Evolutionary conservation across 1,140 invertebrate species (phyloP).

Genomic region (Ceratina calcarata): DNA sequence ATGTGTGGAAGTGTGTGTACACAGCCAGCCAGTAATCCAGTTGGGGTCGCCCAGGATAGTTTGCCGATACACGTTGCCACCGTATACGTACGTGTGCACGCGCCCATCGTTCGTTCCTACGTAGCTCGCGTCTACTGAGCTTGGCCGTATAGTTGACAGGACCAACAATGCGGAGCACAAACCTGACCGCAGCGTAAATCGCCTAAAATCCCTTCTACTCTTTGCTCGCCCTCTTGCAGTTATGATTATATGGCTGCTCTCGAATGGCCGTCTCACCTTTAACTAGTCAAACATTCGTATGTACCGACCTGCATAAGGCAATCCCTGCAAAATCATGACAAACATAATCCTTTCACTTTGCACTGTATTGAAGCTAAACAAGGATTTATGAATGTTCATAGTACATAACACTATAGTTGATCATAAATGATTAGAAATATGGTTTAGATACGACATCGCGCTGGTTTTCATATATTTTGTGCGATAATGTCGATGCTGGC

Average conservation of each 20-base stretch:
- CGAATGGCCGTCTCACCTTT: background rate
- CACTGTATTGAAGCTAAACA: too few relatives aligned
- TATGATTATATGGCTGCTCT: background rate
- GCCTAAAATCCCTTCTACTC: constrained; percentile 59
- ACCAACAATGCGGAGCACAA: constrained; percentile 64
- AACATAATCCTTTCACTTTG: too few relatives aligned
- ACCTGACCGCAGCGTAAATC: constrained; percentile 67
- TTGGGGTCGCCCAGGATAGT: constrained; percentile 63
- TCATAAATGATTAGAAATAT: too few relatives aligned
- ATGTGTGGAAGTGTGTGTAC: constrained; percentile 45
- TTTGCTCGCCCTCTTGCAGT: background rate
- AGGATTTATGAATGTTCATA: too few relatives aligned
- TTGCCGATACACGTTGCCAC: constrained; percentile 50
- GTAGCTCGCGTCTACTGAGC: constrained; percentile 32
- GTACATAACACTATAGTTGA: too few relatives aligned
- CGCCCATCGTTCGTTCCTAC: constrained; percentile 11
- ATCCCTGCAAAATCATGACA: too few relatives aligned
- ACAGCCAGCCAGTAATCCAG: constrained; percentile 65
- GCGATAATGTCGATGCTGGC: background rate
- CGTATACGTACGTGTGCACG: constrained; percentile 2
- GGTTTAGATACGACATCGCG: too few relatives aligned
- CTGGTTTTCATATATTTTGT: background rate
- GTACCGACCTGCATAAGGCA: background rate
- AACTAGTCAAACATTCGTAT: background rate
- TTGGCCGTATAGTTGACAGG: constrained; percentile 67